These are phyloP conservation scores for Triplophysa siluroides DNA, from an alignment of 2,113 vertebrate genomes.

Conservation along the genomic window DNA sequence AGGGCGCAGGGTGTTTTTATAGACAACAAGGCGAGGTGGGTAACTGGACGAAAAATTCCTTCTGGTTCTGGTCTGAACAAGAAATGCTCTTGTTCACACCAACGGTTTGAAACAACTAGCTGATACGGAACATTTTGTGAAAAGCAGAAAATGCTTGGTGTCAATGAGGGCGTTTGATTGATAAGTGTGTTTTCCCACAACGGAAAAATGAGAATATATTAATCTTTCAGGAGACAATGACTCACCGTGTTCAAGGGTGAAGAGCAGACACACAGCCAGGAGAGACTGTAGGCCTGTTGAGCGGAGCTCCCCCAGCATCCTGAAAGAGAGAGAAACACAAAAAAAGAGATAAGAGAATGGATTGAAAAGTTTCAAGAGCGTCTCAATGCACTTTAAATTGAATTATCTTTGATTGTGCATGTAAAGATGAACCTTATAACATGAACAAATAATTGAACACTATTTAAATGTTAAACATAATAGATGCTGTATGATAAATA, in stretches of 20 bases:
- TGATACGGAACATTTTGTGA: too few species aligned
- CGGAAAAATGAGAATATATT: not conserved
- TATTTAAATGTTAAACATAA: not conserved
- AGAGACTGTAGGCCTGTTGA: slow-evolving; percentile 62
- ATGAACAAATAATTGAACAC: too few species aligned
- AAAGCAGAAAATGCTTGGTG: too few species aligned
- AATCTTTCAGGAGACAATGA: slow-evolving; percentile 35
- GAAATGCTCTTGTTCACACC: not conserved
- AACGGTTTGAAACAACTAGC: not conserved
- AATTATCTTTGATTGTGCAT: too few species aligned
- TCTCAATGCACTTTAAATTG: too few species aligned
- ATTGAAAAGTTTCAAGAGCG: not conserved
- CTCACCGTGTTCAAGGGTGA: slow-evolving; percentile 71
- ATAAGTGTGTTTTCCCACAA: not conserved
- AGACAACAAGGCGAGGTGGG: not conserved
- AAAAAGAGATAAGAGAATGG: slow-evolving; percentile 16
- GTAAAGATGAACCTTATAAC: not conserved
- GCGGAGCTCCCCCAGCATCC: slow-evolving; percentile 68
- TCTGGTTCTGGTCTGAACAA: not conserved
- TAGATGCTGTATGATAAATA: not conserved
- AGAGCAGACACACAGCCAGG: slow-evolving; percentile 63
- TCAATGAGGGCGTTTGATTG: not conserved
- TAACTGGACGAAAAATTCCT: too few species aligned
- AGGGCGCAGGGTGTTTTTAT: not conserved
- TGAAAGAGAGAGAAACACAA: slow-evolving; percentile 40